Evolutionary conservation across 2,797 vertebrate genomes (phyloP).

Genomic region (Enteromius anoplus): DNA sequence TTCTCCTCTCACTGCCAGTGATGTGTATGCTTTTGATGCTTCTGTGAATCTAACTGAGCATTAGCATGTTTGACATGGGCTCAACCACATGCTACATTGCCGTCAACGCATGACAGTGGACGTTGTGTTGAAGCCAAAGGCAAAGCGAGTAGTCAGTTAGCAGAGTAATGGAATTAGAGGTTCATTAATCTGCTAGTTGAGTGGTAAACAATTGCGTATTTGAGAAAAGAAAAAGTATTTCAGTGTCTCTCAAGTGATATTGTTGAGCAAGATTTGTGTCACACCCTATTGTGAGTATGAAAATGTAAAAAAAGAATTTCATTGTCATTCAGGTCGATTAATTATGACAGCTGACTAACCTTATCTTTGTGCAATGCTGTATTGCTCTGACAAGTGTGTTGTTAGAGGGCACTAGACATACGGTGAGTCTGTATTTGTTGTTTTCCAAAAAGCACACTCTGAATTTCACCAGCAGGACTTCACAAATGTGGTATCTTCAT

Average conservation of each 20-base stretch:
- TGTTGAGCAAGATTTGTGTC: constrained; percentile 4
- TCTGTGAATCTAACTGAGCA: constrained; percentile 3
- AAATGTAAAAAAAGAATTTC: constrained; percentile 27
- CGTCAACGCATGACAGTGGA: constrained; percentile 36
- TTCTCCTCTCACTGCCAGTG: not conserved
- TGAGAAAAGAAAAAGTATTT: not conserved
- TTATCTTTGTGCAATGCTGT: constrained; percentile 34
- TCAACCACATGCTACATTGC: constrained; percentile 8
- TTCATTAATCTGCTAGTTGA: constrained; percentile 52
- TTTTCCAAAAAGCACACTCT: constrained; percentile 23
- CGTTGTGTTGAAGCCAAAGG: constrained; percentile 46
- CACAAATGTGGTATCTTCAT: constrained; percentile 10
- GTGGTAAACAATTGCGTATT: constrained; percentile 38
- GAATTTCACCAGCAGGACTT: constrained; percentile 30
- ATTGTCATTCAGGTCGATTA: constrained; percentile 46
- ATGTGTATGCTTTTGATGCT: constrained; percentile 1
- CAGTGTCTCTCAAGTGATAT: constrained; percentile 14
- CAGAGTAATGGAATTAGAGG: constrained; percentile 50
- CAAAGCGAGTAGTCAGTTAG: constrained; percentile 49
- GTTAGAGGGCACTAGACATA: constrained; percentile 48
- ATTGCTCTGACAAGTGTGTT: constrained; percentile 52
- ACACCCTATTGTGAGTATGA: constrained; percentile 14
- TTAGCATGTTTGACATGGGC: constrained; percentile 34
- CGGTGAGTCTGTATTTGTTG: constrained; percentile 37
- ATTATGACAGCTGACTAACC: constrained; percentile 57